A percentile compares a stretch with the other conserved stretches of the same genome.
Conservation (phyloP, 1,140 invertebrate genomes). For the Coelopa frigida region DNA sequence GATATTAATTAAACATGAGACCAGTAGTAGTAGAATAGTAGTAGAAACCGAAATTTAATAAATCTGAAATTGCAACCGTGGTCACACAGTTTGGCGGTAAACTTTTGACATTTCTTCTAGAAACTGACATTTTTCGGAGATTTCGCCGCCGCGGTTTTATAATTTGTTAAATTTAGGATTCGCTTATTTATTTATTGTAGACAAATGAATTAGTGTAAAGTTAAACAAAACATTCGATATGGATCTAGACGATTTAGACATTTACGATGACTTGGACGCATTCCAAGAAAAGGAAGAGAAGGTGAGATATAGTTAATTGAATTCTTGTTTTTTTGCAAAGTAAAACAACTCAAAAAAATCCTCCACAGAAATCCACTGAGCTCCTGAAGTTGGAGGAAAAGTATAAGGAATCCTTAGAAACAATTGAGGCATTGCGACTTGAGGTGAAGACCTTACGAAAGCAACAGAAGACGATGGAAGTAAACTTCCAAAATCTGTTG, state of each 20-base stretch:
- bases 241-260: constrained; percentile 29
- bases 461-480: constrained; percentile 31
- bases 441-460: constrained; percentile 26
- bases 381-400: constrained; percentile 24
- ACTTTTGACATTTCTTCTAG: too few species aligned
- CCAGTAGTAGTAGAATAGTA: too few species aligned
- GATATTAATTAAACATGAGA: too few species aligned
- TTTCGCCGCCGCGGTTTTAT: too few species aligned
- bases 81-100: too few species aligned
- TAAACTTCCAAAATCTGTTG: constrained; percentile 32
- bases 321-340: background rate
- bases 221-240: constrained; percentile 15
- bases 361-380: constrained; percentile 33
- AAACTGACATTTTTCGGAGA: too few species aligned
- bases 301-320: constrained; percentile 14
- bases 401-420: constrained; percentile 16
- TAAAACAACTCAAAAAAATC: background rate
- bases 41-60: too few species aligned
- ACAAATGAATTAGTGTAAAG: too few species aligned
- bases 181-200: too few species aligned
- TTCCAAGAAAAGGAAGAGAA: constrained; percentile 31
- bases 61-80: too few species aligned
- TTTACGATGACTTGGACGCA: constrained; percentile 38
- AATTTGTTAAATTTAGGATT: too few species aligned
- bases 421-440: constrained; percentile 18